Evolutionary conservation across 2,888 invertebrate genomes (phyloP), one percentile per base, ranked within the genome.

Genomic region (Ceraclea dissimilis): DNA sequence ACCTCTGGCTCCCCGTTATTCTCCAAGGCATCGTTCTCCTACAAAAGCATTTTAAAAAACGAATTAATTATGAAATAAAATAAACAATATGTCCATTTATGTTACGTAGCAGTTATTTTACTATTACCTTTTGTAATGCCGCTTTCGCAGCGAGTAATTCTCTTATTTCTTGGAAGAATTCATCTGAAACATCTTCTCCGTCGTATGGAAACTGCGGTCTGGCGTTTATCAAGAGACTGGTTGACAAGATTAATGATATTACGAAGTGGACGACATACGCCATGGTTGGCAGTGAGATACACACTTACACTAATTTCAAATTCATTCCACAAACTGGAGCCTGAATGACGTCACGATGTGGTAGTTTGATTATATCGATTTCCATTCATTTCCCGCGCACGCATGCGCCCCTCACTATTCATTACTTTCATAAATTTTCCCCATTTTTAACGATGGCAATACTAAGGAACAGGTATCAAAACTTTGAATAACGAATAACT

Each of bases 141-240:
- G 71, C 65, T 59, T 73, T 74, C 39, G 74, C 68, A 54, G 73
- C 74, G 50, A 80, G 70, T 43, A 80, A 68, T 56, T 75, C 75
- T 60, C 76, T 70, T 47, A 80, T 74, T 66, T 80, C 79, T 62
- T 77, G 74, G 63, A 78, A 79, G 64, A 80, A 75, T 52, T 72
- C 73, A 44, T 73, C 70, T 2, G 57, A 44, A 2, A 56, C 19
- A 20, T 55, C 34, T n/a, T 22, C 51, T n/a, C 21, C 54, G 10
- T 54, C 57, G 34, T 18, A 46, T 8, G 34, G 19, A 19, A 53
- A 44, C 16, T 53, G 57, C 17, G 57, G 57, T 18, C 54, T 53
- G 8, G 57, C 57, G 16, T 39, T 13, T 39, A 13, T 16, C 2
- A 39, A 13, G 5, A 47, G 20, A 13, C 46, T 47, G 11, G 19